Conservation (phyloP, 1,140 invertebrate genomes). For the Tribolium madens region DNA sequence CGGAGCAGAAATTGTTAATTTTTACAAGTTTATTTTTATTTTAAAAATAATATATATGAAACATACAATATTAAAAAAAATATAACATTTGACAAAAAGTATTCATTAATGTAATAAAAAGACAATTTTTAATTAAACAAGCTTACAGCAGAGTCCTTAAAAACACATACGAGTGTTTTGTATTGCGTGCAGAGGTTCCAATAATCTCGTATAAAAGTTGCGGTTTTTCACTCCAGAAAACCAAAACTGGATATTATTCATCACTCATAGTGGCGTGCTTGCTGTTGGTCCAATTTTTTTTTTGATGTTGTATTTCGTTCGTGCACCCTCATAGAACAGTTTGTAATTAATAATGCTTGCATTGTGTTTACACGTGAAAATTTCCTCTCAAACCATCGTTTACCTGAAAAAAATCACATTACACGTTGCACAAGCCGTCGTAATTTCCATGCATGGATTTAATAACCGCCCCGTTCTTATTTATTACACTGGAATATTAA, state of each 20-base stretch:
- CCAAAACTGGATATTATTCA: background rate
- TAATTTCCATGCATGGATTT: slow-evolving; percentile 5
- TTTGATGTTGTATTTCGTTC: background rate
- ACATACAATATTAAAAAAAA: too few relatives aligned
- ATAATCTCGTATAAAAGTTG: background rate
- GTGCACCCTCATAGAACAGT: background rate
- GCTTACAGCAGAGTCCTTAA: background rate
- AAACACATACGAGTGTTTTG: background rate
- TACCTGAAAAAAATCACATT: background rate
- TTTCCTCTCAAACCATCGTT: background rate
- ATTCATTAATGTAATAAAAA: too few relatives aligned
- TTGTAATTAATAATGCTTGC: background rate
- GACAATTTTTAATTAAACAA: too few relatives aligned
- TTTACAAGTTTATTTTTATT: too few relatives aligned
- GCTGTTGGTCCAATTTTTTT: background rate
- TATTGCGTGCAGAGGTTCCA: background rate
- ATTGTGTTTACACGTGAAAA: background rate
- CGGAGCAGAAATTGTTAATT: too few relatives aligned
- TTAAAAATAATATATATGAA: too few relatives aligned
- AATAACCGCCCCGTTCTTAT: slow-evolving; percentile 21
- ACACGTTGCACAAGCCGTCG: background rate
- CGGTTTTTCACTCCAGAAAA: background rate
- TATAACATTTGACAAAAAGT: too few relatives aligned
- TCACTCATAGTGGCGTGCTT: background rate
- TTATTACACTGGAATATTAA: slow-evolving; percentile 19